phyloP scores from a whole-genome alignment of 1,140 invertebrate species.

The Drosophila athabasca region DNA sequence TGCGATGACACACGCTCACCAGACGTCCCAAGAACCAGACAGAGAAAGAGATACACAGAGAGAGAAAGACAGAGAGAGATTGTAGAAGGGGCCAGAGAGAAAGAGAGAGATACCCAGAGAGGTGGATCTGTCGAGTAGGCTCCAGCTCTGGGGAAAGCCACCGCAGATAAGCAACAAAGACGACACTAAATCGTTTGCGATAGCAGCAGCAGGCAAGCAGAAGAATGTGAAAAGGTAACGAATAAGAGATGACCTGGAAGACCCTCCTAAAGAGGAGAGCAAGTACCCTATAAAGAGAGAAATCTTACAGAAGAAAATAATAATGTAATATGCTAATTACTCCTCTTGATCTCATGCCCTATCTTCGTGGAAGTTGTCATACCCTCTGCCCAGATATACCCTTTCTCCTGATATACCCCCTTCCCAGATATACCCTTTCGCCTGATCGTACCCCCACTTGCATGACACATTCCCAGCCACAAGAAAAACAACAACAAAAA shows the following conservation, averaged over 20 bases:
- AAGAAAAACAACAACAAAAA: background rate
- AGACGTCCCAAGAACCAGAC: constrained; percentile 11
- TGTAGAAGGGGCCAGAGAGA: background rate
- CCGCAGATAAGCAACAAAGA: constrained; percentile 74
- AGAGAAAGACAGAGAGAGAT: background rate
- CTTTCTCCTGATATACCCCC: background rate
- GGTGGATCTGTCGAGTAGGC: constrained; percentile 23
- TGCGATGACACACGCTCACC: constrained; percentile 73
- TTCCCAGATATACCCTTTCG: constrained; percentile 18
- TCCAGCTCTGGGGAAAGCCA: constrained; percentile 50
- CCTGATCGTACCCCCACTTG: constrained; percentile 7
- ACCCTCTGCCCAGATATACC: background rate
- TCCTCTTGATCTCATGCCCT: background rate
- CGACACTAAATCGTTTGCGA: constrained; percentile 75
- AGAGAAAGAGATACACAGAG: constrained; percentile 1
- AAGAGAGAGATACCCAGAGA: constrained; percentile 6
- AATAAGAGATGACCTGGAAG: constrained; percentile 16
- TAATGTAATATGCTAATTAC: background rate
- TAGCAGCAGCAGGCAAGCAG: constrained; percentile 38
- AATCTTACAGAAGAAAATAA: too few species aligned
- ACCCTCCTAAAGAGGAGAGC: background rate
- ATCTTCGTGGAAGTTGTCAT: background rate
- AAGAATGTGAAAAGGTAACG: constrained; percentile 3
- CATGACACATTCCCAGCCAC: constrained; percentile 62
- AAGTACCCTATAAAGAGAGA: background rate